phyloP scores from a whole-genome alignment of 2,797 vertebrate genomes.

The Enteromius argenteus region DNA sequence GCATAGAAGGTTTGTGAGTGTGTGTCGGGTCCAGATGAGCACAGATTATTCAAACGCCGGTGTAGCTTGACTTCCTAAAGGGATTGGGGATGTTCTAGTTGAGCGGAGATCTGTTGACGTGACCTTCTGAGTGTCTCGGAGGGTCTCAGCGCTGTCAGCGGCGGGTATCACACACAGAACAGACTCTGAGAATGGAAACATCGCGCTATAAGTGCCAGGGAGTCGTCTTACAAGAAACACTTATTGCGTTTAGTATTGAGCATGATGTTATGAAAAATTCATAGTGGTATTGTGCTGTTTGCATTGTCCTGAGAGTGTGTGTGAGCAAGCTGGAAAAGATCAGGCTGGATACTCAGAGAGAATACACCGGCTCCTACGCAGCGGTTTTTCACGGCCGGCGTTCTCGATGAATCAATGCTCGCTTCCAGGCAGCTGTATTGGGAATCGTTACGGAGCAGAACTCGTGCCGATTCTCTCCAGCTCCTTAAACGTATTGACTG shows the following conservation, averaged over 20 bases:
- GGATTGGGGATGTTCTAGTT: slow-evolving; percentile 64
- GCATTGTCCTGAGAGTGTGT: slow-evolving; percentile 66
- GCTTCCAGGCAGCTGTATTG: slow-evolving; percentile 65
- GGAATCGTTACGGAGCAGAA: slow-evolving; percentile 65
- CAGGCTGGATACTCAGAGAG: slow-evolving; percentile 23
- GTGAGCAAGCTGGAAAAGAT: neutral
- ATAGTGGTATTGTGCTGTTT: slow-evolving; percentile 70
- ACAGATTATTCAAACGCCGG: slow-evolving; percentile 54
- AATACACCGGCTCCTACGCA: slow-evolving; percentile 31
- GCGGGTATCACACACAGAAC: slow-evolving; percentile 74
- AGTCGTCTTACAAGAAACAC: slow-evolving; percentile 86
- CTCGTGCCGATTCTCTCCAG: slow-evolving; percentile 67
- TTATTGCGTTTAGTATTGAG: slow-evolving; percentile 86
- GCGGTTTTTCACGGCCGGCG: slow-evolving; percentile 54
- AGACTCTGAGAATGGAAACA: slow-evolving; percentile 72
- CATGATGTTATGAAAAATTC: slow-evolving; percentile 86
- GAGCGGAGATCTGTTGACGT: slow-evolving; percentile 56
- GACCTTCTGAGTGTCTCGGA: slow-evolving; percentile 18
- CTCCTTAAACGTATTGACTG: slow-evolving; percentile 73
- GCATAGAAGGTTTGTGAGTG: neutral
- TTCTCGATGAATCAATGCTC: slow-evolving; percentile 60
- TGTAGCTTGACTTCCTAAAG: slow-evolving; percentile 62
- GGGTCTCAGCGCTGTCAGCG: slow-evolving; percentile 65
- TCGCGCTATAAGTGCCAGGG: slow-evolving; percentile 81
- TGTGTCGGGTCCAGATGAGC: neutral